A percentile compares a stretch with the other conserved stretches of the same genome.
These are phyloP conservation scores for Trachelus troglodyta DNA, from an alignment of 2,888 invertebrate species.

Conservation along the genomic window DNA sequence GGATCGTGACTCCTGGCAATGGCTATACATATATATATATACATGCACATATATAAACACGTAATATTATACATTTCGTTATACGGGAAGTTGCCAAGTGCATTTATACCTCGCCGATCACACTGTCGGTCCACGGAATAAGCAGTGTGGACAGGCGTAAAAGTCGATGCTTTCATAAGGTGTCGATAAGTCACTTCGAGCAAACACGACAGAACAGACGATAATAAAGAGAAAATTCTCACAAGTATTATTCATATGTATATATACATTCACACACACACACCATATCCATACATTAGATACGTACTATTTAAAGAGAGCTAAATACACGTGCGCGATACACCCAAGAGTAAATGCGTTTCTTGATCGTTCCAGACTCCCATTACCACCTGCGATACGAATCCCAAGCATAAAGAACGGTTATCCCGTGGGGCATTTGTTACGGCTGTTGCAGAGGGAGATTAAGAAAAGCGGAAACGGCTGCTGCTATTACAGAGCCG, in stretches of 20 bases:
- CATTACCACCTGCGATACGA: not conserved
- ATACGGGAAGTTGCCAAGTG: not conserved
- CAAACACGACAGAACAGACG: not conserved
- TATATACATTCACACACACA: not conserved
- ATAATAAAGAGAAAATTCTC: not conserved
- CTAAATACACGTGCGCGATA: not conserved
- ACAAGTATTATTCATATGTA: not conserved
- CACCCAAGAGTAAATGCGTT: not conserved
- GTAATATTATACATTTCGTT: not conserved
- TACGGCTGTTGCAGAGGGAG: constrained; percentile 29
- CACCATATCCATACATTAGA: not conserved
- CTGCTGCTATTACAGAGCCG: constrained; percentile 28
- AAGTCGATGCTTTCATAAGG: not conserved
- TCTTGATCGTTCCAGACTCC: not conserved
- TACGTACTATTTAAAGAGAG: not conserved
- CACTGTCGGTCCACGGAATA: not conserved
- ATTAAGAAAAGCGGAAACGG: constrained; percentile 39
- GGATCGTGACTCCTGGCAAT: not conserved
- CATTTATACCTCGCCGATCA: not conserved
- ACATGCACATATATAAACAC: not conserved
- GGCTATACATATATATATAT: not conserved
- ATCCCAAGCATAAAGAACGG: constrained; percentile 14
- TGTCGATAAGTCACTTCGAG: not conserved
- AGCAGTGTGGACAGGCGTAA: not conserved
- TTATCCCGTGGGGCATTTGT: constrained; percentile 27